Base-by-base conservation (phyloP, 2,888 invertebrate species). In the Oligia latruncula region DNA sequence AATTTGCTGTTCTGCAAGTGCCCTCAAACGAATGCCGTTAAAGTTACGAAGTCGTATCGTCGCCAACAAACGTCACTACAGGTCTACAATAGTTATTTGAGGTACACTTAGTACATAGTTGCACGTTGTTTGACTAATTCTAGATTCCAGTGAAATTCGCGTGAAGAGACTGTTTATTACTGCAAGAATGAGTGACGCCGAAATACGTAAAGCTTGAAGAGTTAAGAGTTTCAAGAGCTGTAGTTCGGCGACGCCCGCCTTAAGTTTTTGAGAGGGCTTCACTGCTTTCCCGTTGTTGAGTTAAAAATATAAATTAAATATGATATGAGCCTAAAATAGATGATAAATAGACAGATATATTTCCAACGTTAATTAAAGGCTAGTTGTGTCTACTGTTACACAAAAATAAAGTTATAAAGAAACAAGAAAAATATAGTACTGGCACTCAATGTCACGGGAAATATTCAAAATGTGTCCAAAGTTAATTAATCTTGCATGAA, bases 1-100 rank as follows among this genome's bases (percentile, higher is more conserved):
- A 94, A 95, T 94, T 94, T 92, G 82, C 90, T 90, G 89, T 88
- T 89, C 87, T 85, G 86, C 88, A 90, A 92, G 90, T 90, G 89
- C 88, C 90, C 90, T 93, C 90, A 86, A 90, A 89, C 82, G 78
- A 60, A 68, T 75, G 73, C 80, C 72, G 81, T 81, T 77, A 80
- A 88, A 84, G 80, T 90, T 79, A 81, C 70, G 77, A 73, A 83
- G 75, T 85, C 79, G 74, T 89, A 80, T 81, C 80, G 81, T 71
- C 71, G 71, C 74, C 71, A 64, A 80, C 65, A 83, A 85, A 89
- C 66, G 79, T 76, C 81, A 43, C 71, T 43, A 8, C 13, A 40
- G 13, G 11, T 17, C n/a, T 13, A 65, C 40, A 71, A 64, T 20
- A 64, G 17, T 40, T 23, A 82, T 73, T 83, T 71, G 77, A 80